Evolutionary conservation across 2,113 vertebrate species (phyloP).

Genomic region (Heterochromis multidens): DNA sequence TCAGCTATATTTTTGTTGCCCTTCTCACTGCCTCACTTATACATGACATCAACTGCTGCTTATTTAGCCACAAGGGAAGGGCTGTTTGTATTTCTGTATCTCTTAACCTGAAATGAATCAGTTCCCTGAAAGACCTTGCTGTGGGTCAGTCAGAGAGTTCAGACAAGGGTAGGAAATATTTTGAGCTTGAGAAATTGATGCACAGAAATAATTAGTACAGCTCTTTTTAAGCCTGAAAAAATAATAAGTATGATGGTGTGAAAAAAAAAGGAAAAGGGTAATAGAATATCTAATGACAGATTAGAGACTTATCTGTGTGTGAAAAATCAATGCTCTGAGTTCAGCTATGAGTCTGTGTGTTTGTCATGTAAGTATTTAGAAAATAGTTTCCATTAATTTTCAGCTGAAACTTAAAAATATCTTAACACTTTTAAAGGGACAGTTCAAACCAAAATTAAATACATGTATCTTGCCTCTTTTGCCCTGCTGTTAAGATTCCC

Average conservation of each 20-base stretch:
- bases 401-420: background rate
- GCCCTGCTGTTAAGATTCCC: background rate
- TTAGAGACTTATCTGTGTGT: background rate
- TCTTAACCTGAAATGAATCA: conserved; percentile 32
- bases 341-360: background rate
- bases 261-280: background rate
- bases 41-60: conserved; percentile 50
- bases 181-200: background rate
- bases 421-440: background rate
- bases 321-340: background rate
- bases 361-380: background rate
- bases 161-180: background rate
- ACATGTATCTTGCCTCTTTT: background rate
- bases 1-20: conserved; percentile 35
- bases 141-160: background rate
- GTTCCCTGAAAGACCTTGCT: background rate
- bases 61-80: conserved; percentile 15
- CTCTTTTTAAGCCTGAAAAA: background rate
- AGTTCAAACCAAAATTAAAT: too few relatives aligned
- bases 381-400: background rate
- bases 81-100: conserved; percentile 35
- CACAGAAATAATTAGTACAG: background rate
- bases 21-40: conserved; percentile 22
- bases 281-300: background rate
- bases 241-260: background rate